phyloP scores from a whole-genome alignment of 2,113 vertebrate species.

The Trematocara nigrifrons region DNA sequence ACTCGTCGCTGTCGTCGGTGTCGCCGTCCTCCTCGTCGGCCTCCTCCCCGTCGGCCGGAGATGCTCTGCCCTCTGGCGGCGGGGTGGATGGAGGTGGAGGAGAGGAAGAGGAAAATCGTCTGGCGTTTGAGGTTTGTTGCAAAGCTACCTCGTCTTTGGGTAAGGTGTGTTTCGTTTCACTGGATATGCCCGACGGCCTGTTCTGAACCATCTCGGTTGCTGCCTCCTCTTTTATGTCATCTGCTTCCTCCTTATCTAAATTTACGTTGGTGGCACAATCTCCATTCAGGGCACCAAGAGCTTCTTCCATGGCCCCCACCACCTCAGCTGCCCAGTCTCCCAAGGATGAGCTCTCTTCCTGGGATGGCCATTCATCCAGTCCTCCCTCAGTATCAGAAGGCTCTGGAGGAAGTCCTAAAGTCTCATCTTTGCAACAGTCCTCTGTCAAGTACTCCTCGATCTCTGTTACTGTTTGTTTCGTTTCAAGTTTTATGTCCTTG shows the following conservation, averaged over 20 bases:
- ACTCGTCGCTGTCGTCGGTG: conserved; percentile 88
- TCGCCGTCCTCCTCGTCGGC: conserved; percentile 80
- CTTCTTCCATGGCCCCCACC: conserved; percentile 70
- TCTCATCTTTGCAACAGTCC: conserved; percentile 8
- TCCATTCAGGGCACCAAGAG: conserved; percentile 54
- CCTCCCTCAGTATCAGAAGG: not conserved
- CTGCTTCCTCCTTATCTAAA: not conserved
- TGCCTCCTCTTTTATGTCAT: not conserved
- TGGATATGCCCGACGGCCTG: not conserved
- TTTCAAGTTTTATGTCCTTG: conserved; percentile 5
- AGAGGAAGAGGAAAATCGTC: conserved; percentile 76
- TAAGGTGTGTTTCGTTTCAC: conserved; percentile 22
- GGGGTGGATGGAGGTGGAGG: conserved; percentile 28
- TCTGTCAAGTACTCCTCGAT: not conserved
- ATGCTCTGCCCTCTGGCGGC: conserved; percentile 24
- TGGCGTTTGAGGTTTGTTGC: conserved; percentile 27
- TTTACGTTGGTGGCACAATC: not conserved
- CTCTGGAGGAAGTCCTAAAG: not conserved
- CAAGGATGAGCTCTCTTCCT: conserved; percentile 56
- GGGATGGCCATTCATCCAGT: conserved; percentile 62
- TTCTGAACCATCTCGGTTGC: not conserved
- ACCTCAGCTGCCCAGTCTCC: conserved; percentile 70
- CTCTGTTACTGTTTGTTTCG: not conserved
- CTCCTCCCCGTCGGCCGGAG: conserved; percentile 61
- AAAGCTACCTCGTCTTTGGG: conserved; percentile 61